These are phyloP conservation scores for Lasioglossum pauxillum DNA, from an alignment of 2,888 invertebrate genomes.

Conservation along the genomic window DNA sequence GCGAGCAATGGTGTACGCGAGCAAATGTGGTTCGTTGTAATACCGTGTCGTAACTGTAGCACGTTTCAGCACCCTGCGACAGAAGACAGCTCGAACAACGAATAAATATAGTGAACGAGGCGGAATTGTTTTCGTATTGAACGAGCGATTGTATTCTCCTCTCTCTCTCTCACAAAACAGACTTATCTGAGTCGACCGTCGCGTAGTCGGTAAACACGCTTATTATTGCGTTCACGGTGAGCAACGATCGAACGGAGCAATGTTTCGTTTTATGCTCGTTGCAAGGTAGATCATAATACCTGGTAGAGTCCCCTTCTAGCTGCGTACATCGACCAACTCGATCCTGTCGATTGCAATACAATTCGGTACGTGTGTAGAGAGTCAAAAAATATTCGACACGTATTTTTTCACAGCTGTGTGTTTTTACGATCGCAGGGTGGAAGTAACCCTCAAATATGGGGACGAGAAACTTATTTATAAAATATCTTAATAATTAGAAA, in stretches of 20 bases:
- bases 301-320: neutral
- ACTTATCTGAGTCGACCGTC: conserved; percentile 23
- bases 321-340: neutral
- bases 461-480: neutral
- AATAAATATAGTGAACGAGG: neutral
- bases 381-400: neutral
- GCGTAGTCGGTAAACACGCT: conserved; percentile 22
- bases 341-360: neutral
- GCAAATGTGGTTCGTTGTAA: neutral
- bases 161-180: neutral
- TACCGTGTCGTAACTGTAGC: neutral
- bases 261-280: neutral
- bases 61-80: neutral
- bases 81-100: neutral
- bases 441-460: neutral
- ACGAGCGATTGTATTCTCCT: neutral
- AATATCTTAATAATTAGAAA: neutral
- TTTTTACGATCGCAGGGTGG: neutral
- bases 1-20: no score
- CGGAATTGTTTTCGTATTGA: conserved; percentile 29
- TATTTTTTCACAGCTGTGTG: neutral
- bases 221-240: conserved; percentile 29
- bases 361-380: neutral
- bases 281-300: conserved; percentile 8
- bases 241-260: conserved; percentile 3